Conservation (phyloP, 2,113 vertebrate species). For the Nothoprocta pentlandii region DNA sequence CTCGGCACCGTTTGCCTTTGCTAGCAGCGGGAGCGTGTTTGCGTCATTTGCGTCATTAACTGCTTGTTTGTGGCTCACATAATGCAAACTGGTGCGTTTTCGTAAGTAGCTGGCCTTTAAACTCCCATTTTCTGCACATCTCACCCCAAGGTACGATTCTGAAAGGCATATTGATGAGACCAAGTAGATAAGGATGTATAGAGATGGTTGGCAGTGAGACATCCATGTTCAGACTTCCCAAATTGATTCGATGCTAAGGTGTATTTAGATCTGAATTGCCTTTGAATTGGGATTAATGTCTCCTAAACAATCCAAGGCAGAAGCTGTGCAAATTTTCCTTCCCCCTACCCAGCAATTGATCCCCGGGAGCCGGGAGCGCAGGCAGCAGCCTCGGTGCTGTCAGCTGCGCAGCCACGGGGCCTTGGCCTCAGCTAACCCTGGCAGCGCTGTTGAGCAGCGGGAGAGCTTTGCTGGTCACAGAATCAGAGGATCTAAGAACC, state of each 20-base stretch:
- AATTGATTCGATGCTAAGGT: not conserved
- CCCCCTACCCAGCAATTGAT: not conserved
- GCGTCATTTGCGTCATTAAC: not conserved
- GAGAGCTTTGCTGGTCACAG: not conserved
- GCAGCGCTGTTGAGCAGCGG: not conserved
- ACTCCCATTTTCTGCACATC: not conserved
- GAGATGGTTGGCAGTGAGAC: not conserved
- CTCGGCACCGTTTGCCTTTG: slow-evolving; percentile 15
- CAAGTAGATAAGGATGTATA: not conserved
- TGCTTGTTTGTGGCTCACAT: slow-evolving; percentile 7
- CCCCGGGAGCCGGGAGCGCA: not conserved
- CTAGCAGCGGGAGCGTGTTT: slow-evolving; percentile 40
- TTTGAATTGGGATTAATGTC: slow-evolving; percentile 4
- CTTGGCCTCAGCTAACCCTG: slow-evolving; percentile 21
- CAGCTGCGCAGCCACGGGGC: not conserved
- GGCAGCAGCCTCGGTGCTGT: not conserved
- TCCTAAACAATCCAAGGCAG: not conserved
- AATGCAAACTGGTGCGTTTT: slow-evolving; percentile 14
- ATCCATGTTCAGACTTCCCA: not conserved
- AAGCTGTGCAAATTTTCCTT: not conserved
- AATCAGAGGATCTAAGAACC: too few species aligned
- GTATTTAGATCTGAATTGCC: not conserved
- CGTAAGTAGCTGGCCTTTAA: not conserved
- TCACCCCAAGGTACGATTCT: not conserved
- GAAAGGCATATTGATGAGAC: not conserved